phyloP scores from a whole-genome alignment of 2,888 invertebrate species.

The Chromoteleia sp. region DNA sequence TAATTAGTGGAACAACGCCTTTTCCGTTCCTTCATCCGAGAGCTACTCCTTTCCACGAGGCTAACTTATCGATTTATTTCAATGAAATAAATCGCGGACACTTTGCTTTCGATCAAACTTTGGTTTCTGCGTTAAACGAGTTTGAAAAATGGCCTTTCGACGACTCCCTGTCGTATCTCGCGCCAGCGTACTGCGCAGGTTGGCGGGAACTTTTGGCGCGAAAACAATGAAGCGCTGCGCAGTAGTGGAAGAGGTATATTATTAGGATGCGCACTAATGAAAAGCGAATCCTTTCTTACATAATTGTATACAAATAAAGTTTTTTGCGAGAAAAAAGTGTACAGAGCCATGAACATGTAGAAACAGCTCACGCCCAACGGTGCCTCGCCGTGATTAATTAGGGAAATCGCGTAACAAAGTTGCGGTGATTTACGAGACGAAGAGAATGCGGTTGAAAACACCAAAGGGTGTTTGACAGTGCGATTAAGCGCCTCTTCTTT shows the following conservation, averaged over 20 bases:
- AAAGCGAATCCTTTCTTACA: no score
- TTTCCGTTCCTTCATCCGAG: constrained; percentile 42
- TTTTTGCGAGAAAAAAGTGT: no score
- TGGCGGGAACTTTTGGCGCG: constrained; percentile 1
- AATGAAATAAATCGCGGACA: background rate
- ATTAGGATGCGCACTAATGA: background rate
- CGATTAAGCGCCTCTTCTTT: constrained; percentile 61
- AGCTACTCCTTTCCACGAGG: constrained; percentile 36
- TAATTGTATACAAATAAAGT: no score
- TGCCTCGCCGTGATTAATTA: constrained; percentile 1
- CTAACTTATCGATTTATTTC: constrained; percentile 35
- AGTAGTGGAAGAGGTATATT: background rate
- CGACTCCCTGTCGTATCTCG: no score
- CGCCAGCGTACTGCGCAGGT: constrained; percentile 1
- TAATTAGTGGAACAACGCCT: constrained; percentile 70
- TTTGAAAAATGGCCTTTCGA: no score
- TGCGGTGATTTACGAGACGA: constrained; percentile 49
- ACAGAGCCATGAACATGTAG: background rate
- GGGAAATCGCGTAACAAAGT: constrained; percentile 5
- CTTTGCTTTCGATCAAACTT: background rate
- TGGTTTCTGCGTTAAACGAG: no score
- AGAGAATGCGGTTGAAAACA: constrained; percentile 44
- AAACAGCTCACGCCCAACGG: background rate
- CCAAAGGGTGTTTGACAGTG: constrained; percentile 45
- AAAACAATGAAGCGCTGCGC: background rate